These are phyloP conservation scores for Coilia nasus DNA, from an alignment of 2,797 vertebrate species.

Conservation along the genomic window DNA sequence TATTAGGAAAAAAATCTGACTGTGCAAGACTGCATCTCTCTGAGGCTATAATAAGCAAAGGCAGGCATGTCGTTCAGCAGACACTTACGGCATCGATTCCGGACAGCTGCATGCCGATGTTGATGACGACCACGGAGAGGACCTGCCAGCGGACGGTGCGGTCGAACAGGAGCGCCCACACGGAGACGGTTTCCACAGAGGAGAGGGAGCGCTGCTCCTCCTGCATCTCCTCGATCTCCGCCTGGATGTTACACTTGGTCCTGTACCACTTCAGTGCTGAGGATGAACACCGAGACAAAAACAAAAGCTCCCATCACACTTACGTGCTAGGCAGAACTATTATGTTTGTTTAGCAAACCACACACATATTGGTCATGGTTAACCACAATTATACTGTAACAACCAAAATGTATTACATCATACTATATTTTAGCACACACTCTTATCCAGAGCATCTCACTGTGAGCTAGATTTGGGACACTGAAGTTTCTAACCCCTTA, in stretches of 20 bases:
- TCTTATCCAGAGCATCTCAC: too few species aligned
- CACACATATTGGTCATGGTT: background rate
- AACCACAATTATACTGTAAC: too few species aligned
- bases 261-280: constrained; percentile 83
- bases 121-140: constrained; percentile 84
- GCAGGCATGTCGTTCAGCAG: constrained; percentile 31
- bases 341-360: too few species aligned
- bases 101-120: constrained; percentile 90
- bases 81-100: constrained; percentile 88
- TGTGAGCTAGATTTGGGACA: too few species aligned
- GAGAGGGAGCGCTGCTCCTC: constrained; percentile 84
- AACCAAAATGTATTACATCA: too few species aligned
- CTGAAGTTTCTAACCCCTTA: too few species aligned
- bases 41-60: background rate
- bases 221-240: constrained; percentile 87
- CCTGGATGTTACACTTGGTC: constrained; percentile 78
- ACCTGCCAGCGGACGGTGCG: constrained; percentile 81
- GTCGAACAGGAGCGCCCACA: constrained; percentile 79
- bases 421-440: too few species aligned
- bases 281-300: background rate
- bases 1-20: background rate
- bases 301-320: background rate
- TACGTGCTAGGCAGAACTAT: background rate
- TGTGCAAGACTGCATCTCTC: background rate
- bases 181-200: constrained; percentile 74